phyloP scores from a whole-genome alignment of 2,113 vertebrate genomes.

The Girardinichthys multiradiatus region DNA sequence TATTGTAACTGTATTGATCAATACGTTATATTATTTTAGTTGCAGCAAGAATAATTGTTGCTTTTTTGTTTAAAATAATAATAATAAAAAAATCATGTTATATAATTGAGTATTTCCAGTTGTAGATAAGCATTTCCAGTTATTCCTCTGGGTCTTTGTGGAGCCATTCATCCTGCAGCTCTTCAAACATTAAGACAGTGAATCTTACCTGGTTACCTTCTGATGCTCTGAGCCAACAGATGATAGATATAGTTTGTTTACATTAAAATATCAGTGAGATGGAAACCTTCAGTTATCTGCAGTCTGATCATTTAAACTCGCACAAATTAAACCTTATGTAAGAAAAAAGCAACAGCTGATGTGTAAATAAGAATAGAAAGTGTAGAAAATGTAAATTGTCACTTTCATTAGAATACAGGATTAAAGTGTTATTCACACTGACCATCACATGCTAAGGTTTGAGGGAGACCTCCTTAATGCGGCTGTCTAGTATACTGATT shows the following conservation, averaged over 20 bases:
- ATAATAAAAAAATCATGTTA: too few relatives aligned
- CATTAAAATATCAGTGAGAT: too few relatives aligned
- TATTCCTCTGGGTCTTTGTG: too few relatives aligned
- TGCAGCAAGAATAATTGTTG: background rate
- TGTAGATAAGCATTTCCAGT: too few relatives aligned
- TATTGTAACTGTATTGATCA: too few relatives aligned
- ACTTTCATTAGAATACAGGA: background rate
- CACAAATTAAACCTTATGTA: background rate
- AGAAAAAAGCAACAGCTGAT: background rate
- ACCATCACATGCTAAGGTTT: conserved; percentile 3
- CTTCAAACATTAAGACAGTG: too few relatives aligned
- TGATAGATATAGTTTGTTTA: too few relatives aligned
- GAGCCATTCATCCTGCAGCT: too few relatives aligned
- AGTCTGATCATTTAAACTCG: background rate
- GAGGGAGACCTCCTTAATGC: conserved; percentile 18
- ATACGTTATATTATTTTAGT: background rate
- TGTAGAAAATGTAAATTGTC: background rate
- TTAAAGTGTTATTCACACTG: background rate
- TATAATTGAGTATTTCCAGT: background rate
- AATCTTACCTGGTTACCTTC: too few relatives aligned
- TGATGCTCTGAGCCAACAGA: too few relatives aligned
- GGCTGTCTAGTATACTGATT: conserved; percentile 35
- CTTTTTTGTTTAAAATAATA: background rate
- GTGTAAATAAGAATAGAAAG: background rate
- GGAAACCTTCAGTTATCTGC: too few relatives aligned